Conservation (phyloP, 2,797 vertebrate species). For the Sphaeramia orbicularis region DNA sequence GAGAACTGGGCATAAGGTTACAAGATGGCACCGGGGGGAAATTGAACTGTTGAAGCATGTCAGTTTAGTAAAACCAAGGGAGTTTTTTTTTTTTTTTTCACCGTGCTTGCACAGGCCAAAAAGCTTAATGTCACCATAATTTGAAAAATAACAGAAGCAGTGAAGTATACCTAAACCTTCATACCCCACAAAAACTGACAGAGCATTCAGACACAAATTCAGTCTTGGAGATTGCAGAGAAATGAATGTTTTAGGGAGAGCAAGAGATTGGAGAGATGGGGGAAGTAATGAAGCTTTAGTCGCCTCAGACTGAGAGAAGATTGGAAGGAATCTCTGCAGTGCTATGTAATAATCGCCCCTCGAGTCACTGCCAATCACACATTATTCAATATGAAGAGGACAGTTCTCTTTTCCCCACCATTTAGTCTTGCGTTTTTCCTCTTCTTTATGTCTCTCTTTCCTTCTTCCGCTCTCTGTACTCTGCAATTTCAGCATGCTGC, state of each 20-base stretch:
- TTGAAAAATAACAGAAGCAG: slow-evolving; percentile 72
- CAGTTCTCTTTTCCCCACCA: slow-evolving; percentile 41
- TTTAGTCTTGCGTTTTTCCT: slow-evolving; percentile 55
- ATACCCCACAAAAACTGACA: slow-evolving; percentile 46
- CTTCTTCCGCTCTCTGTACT: slow-evolving; percentile 45
- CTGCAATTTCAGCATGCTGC: slow-evolving; percentile 40
- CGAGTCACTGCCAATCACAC: slow-evolving; percentile 68
- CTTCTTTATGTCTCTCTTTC: slow-evolving; percentile 49
- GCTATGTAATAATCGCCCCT: slow-evolving; percentile 64
- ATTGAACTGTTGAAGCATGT: slow-evolving; percentile 70
- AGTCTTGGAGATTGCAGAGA: slow-evolving; percentile 55
- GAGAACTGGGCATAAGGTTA: slow-evolving; percentile 47
- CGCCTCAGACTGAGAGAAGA: slow-evolving; percentile 57
- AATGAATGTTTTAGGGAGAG: slow-evolving; percentile 44
- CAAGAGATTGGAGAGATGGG: slow-evolving; percentile 48
- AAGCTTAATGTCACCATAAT: slow-evolving; percentile 69
- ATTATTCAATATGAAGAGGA: slow-evolving; percentile 78
- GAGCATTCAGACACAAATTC: slow-evolving; percentile 58
- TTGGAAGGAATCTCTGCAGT: slow-evolving; percentile 63
- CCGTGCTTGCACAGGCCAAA: slow-evolving; percentile 29
- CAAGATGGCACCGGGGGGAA: slow-evolving; percentile 49
- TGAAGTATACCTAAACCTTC: slow-evolving; percentile 73
- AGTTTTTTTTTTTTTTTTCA: slow-evolving; percentile 34
- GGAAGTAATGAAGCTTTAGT: slow-evolving; percentile 62
- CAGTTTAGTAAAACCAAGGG: slow-evolving; percentile 57